phyloP scores from a whole-genome alignment of 2,797 vertebrate species.

The Scolopax bukidnonensis region DNA sequence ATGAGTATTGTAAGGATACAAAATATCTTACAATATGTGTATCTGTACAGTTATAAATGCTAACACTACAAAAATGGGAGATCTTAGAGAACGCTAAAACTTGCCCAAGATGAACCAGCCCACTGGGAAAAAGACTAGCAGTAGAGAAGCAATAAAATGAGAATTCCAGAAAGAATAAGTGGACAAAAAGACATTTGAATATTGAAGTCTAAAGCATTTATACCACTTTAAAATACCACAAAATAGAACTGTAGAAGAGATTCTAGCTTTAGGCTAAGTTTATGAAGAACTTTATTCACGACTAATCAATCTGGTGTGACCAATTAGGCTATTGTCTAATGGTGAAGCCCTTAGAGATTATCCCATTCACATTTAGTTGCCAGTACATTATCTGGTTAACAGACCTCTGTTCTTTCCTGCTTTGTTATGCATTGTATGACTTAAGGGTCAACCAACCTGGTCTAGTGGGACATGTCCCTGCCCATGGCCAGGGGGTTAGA shows the following conservation, averaged over 20 bases:
- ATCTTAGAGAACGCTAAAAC: not conserved
- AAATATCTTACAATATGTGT: not conserved
- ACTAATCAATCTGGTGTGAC: not conserved
- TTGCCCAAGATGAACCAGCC: not conserved
- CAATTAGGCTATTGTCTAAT: not conserved
- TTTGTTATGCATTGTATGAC: fast-evolving
- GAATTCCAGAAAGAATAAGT: not conserved
- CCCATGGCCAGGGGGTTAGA: not conserved
- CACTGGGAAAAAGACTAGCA: not conserved
- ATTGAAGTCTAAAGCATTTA: not conserved
- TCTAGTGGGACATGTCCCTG: not conserved
- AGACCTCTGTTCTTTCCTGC: not conserved
- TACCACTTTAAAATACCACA: not conserved
- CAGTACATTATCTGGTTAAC: too few species aligned
- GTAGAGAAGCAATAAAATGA: not conserved
- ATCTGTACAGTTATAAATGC: not conserved
- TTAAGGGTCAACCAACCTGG: not conserved
- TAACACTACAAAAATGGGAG: not conserved
- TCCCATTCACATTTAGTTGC: not conserved
- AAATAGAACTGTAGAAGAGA: not conserved
- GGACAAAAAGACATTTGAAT: not conserved
- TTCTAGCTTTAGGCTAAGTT: not conserved
- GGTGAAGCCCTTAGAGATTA: not conserved
- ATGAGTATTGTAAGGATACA: not conserved
- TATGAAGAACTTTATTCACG: not conserved